phyloP scores from a whole-genome alignment of 2,888 invertebrate genomes.

The Homarus gammarus region DNA sequence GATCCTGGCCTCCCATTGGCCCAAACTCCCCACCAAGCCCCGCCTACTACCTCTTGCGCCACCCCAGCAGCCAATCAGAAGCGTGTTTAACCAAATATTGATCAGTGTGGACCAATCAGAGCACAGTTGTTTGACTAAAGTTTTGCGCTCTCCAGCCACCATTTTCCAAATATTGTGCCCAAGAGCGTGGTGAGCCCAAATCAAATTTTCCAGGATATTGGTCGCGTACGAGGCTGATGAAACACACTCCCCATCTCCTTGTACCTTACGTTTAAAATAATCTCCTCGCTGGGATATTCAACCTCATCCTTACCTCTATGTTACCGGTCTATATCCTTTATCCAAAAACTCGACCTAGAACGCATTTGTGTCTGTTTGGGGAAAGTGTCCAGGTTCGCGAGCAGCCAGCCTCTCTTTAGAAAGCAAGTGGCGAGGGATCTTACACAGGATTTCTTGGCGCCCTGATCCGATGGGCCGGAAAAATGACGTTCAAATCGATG shows the following conservation, averaged over 20 bases:
- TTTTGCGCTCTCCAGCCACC: constrained; percentile 75
- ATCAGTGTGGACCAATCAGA: constrained; percentile 76
- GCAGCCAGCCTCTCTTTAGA: constrained; percentile 49
- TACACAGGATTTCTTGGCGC: constrained; percentile 52
- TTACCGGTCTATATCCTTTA: neutral
- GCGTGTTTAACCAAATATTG: constrained; percentile 75
- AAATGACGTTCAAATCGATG: constrained; percentile 62
- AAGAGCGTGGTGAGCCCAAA: constrained; percentile 73
- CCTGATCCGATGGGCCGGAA: constrained; percentile 53
- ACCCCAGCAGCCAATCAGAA: constrained; percentile 61
- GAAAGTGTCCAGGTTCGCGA: constrained; percentile 27
- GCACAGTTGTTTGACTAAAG: constrained; percentile 75
- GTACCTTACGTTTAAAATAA: constrained; percentile 11
- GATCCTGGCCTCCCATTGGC: constrained; percentile 16
- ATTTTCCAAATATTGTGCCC: constrained; percentile 76
- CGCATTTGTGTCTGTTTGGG: neutral
- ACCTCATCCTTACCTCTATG: neutral
- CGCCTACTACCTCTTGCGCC: constrained; percentile 41
- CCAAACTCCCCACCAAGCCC: constrained; percentile 20
- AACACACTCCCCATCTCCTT: constrained; percentile 1
- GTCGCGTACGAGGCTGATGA: constrained; percentile 51
- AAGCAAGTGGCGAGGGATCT: constrained; percentile 66
- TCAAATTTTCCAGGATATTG: constrained; percentile 71
- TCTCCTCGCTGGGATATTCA: neutral
- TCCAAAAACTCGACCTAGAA: neutral